Evolutionary conservation across 1,140 invertebrate species (phyloP), one percentile per base, ranked within the genome.

Genomic region (Nautilus pompilius): DNA sequence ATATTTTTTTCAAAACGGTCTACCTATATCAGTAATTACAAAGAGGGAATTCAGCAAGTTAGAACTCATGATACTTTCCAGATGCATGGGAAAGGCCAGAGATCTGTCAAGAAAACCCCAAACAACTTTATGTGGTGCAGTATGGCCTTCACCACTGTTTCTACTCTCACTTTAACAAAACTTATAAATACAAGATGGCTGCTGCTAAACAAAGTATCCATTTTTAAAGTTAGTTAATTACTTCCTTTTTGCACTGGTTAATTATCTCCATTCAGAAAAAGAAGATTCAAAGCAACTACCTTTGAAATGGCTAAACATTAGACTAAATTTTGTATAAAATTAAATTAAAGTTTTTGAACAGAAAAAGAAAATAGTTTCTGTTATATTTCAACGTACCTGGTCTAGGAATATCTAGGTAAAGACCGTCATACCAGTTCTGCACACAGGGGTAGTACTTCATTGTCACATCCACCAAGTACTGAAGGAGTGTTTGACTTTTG

Each of bases 391-490:
- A 53, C 51, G 46, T 34, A 66, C 65, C 60, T 63, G 61, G 54
- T 63, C 51, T 66, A 5, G 10, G 29, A 15, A 63, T 24, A 29
- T 49, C 20, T 4, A 66, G 36, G 36, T 60, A n/a, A 15, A 97
- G 82, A 77, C 96, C 94, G 2, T 89, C 87, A 68, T 95, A 92
- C 73, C 96, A 96, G 79, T 88, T 91, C 53, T 90, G 83, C 36
- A 95, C 75, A 65, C 96, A 91, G 0, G 91, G 90, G 78, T 96
- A 95, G 75, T 93, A 92, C 63, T 88, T 85, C 34, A 89, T 77
- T 67, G 96, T 89, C 0, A 93, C 95, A 3, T 90, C 90, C 26
- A 92, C 93, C 67, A 98, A 94, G 73, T 93, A 97, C 80, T 97
- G 93, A 67, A 98, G 78, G 67, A 97, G 82, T 57, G 91, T 93